Percentiles rank a stretch among this genome's conserved stretches.
phyloP scores from a whole-genome alignment of 2,888 invertebrate species.

The Fragum fragum region DNA sequence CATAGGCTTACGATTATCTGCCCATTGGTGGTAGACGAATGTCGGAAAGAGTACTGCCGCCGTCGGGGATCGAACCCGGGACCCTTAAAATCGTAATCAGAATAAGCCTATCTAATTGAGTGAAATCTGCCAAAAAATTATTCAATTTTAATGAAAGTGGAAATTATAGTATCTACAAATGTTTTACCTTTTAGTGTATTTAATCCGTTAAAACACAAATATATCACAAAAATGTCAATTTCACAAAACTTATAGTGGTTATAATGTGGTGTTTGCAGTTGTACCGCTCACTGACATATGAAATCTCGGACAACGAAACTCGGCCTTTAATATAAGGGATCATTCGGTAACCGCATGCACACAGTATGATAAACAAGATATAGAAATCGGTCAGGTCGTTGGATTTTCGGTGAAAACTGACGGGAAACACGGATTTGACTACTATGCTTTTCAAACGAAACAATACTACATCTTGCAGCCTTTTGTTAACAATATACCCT shows the following conservation, averaged over 20 bases:
- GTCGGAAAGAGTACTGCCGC: no score
- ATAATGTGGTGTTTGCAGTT: background rate
- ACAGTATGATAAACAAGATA: constrained; percentile 57
- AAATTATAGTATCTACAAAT: background rate
- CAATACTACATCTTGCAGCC: no score
- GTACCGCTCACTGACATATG: constrained; percentile 22
- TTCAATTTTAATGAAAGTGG: no score
- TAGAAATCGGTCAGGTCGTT: constrained; percentile 59
- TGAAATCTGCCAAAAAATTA: no score
- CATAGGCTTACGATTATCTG: no score
- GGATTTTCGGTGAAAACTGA: constrained; percentile 12
- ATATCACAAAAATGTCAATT: background rate
- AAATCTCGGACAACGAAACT: constrained; percentile 51
- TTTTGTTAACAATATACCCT: no score
- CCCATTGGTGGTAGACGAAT: no score
- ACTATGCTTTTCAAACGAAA: no score
- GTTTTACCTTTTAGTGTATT: background rate
- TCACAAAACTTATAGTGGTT: background rate
- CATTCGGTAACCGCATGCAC: constrained; percentile 63
- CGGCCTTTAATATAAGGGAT: constrained; percentile 45
- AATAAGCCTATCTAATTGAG: no score
- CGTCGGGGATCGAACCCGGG: no score
- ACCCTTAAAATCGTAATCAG: no score
- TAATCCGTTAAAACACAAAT: background rate
- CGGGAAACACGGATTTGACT: constrained; percentile 5